Base-by-base conservation (phyloP, 2,888 invertebrate genomes). In the Melanostoma scalare region DNA sequence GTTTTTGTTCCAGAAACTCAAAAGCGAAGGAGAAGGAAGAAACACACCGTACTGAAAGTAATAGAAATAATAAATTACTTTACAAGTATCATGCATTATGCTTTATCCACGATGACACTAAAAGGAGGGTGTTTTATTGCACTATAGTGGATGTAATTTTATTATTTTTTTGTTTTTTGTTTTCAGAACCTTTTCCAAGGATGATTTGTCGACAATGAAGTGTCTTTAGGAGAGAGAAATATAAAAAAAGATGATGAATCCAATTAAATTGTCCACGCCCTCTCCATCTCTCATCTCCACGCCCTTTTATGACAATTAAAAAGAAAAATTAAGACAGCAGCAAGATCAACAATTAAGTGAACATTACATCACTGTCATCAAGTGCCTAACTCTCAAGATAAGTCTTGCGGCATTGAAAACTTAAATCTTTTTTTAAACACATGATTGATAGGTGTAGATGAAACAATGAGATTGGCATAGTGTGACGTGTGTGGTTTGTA, bases 1-100 rank as follows among this genome's bases (percentile, higher is more conserved):
- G 42, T 31, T 48, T 30, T 30, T 50, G 9, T 46, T 58, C 48
- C 52, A 50, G 20, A 20, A 30, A 20, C 10, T 60, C 33, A 30
- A 46, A 31, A 48, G 2, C 8, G 8, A 20, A 52, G 42, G 0
- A 5, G 6, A 30, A 53, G 30, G 33, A 8, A 42, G 10, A n/a
- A n/a, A 74, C 61, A 74, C 36, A 20, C 33, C n/a, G 31, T 40
- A 56, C 36, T 6, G 44, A 69, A 52, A 35, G 40, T 8, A 71
- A 75, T 68, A 52, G 35, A 76, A 71, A 60, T 72, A 52, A 77
- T 58, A 60, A 52, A 74, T 63, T 50, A 53, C 61, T 68, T 72
- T 38, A 77, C 81, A 82, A 72, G 81, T 52, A 67, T 68, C 77
- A 72, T 77, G 77, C 82, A 77, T 82, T 82, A 77, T 72, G 40